Evolutionary conservation across 2,797 vertebrate species (phyloP).

Genomic region (Zenarchopterus dispar): DNA sequence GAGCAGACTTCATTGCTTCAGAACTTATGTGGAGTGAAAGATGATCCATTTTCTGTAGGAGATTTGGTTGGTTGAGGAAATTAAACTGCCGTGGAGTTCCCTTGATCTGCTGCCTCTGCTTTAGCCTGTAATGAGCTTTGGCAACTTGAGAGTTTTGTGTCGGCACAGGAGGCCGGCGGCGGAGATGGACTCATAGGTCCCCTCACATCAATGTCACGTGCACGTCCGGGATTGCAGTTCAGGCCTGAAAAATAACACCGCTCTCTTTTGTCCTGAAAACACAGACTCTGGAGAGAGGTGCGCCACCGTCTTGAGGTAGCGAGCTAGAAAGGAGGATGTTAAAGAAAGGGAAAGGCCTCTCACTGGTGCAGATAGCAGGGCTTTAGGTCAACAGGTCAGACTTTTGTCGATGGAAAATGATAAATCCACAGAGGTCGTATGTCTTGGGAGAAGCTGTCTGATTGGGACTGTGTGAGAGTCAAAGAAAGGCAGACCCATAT

Average conservation of each 20-base stretch:
- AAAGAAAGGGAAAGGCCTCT: conserved; percentile 27
- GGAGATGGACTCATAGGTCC: conserved; percentile 27
- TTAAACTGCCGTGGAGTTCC: conserved; percentile 68
- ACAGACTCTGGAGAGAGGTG: conserved; percentile 1
- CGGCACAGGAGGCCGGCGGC: conserved; percentile 16
- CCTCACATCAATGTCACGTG: conserved; percentile 32
- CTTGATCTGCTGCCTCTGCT: conserved; percentile 72
- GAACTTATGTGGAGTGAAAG: conserved; percentile 71
- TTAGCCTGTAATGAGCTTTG: conserved; percentile 67
- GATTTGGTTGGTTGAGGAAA: conserved; percentile 76
- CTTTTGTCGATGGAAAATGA: conserved; percentile 23
- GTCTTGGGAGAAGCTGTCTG: conserved; percentile 21
- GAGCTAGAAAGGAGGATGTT: conserved; percentile 28
- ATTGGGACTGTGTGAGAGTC: conserved; percentile 28
- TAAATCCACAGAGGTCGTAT: conserved; percentile 36
- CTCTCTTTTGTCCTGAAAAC: conserved; percentile 16
- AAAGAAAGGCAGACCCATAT: conserved; percentile 2
- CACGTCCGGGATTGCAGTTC: neutral
- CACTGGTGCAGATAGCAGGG: conserved; percentile 11
- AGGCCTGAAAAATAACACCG: conserved; percentile 29
- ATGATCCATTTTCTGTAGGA: conserved; percentile 74
- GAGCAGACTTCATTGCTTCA: conserved; percentile 49
- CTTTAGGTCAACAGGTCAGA: conserved; percentile 40
- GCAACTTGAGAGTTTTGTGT: conserved; percentile 66
- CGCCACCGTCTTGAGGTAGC: conserved; percentile 14